These are phyloP conservation scores for Temnothorax rugatulus DNA, from an alignment of 2,888 invertebrate species.

Conservation along the genomic window DNA sequence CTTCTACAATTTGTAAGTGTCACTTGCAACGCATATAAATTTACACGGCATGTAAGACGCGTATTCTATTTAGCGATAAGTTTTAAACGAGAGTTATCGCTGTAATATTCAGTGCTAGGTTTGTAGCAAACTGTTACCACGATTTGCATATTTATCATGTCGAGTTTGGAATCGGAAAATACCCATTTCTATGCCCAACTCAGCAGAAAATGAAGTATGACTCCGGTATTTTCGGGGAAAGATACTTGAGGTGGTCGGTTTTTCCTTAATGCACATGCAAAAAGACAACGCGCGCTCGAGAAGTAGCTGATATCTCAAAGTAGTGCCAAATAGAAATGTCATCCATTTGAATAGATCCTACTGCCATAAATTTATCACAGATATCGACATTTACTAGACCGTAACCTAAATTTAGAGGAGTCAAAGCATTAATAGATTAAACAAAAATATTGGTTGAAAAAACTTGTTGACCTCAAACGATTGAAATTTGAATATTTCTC, in stretches of 20 bases:
- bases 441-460: background rate
- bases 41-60: constrained; percentile 30
- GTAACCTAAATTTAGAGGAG: constrained; percentile 46
- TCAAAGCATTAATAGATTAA: constrained; percentile 12
- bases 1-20: constrained; percentile 45
- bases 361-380: constrained; percentile 39
- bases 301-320: constrained; percentile 55
- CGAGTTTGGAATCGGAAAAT: constrained; percentile 52
- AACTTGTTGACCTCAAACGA: background rate
- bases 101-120: constrained; percentile 48
- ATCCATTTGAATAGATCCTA: constrained; percentile 53
- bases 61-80: constrained; percentile 51
- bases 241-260: constrained; percentile 54
- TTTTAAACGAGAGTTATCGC: constrained; percentile 52
- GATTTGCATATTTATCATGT: constrained; percentile 57
- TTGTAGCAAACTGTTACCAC: constrained; percentile 53
- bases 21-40: constrained; percentile 50
- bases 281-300: constrained; percentile 46
- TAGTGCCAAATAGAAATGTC: constrained; percentile 55
- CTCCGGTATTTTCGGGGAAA: constrained; percentile 45
- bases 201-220: constrained; percentile 58
- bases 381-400: constrained; percentile 39
- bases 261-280: constrained; percentile 54
- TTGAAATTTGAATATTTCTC: background rate
- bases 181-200: constrained; percentile 55